Evolutionary conservation across 2,888 invertebrate species (phyloP), one percentile per base, ranked within the genome.

Genomic region (Heteromyza rotundicornis): DNA sequence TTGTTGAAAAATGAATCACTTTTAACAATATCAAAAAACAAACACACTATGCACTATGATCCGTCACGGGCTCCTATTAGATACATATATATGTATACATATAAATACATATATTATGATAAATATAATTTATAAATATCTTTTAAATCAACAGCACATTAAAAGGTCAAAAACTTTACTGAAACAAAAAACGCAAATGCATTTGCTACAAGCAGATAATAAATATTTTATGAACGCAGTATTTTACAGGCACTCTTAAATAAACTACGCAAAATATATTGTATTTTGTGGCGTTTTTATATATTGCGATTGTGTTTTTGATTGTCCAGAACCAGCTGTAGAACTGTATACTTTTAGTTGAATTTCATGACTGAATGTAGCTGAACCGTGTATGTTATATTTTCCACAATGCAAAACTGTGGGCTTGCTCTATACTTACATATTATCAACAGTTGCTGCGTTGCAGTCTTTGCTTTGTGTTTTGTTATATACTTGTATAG

Each of bases 371-470:
- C 24, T 40, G 44, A 24, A 20, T 40, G 14, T 40, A n/a, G n/a
- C 24, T 50, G 59, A 44, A 36, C 35, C 49, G 23, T n/a, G 14
- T 24, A 59, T 35, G 55, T 55, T 47, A 36, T 60, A 49, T 60
- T 62, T 53, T 60, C 53, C 14, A 40, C 40, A 8, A n/a, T 14
- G n/a, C n/a, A 40, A 47, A 60, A 60, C 50, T 62, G 50, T 54
- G 53, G 60, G 20, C 60, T 52, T 56, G 47, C 50, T 35, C 3
- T 20, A 20, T 14, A 35, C 20, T 10, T 19, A 54, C 19, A 19
- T 19, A 19, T 19, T 47, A 47, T 2, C 5, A 20, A 2, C 14
- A 17, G 19, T 47, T 19, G 20, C 19, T 47, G 14, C 20, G 17
- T 2, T 47, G 47, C 32, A 19, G 47, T 47, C 19, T 3, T 47